Conservation (phyloP, 2,888 invertebrate genomes). For the Cheilosia grossa region DNA sequence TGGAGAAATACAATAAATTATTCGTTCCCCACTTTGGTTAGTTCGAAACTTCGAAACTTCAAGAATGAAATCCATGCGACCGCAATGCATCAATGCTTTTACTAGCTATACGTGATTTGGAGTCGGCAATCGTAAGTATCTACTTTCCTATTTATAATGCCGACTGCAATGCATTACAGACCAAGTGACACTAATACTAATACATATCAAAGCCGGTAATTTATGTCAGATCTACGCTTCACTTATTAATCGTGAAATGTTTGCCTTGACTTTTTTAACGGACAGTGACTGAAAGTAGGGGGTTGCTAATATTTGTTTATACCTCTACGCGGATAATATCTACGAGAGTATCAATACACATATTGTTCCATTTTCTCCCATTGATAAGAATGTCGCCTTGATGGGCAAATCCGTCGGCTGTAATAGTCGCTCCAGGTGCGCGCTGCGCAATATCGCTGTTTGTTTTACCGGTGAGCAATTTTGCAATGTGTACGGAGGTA, state of each 20-base stretch:
- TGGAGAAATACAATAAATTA: slow-evolving; percentile 1
- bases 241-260: slow-evolving; percentile 10
- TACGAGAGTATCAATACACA: background rate
- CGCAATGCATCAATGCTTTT: slow-evolving; percentile 1
- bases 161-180: background rate
- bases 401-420: background rate
- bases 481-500: background rate
- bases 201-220: slow-evolving; percentile 18
- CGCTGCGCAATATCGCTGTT: slow-evolving; percentile 18
- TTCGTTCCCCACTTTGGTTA: background rate
- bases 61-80: background rate
- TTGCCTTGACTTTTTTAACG: slow-evolving; percentile 21
- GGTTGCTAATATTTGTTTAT: slow-evolving; percentile 22
- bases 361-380: slow-evolving; percentile 16
- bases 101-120: slow-evolving; percentile 7
- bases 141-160: background rate
- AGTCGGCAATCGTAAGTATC: background rate
- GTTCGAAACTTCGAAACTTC: slow-evolving; percentile 1
- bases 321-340: slow-evolving; percentile 25
- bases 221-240: slow-evolving; percentile 31
- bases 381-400: background rate
- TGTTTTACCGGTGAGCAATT: slow-evolving; percentile 1
- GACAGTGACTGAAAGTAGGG: background rate
- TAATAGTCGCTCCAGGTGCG: background rate
- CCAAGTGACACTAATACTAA: background rate